Conservation (phyloP, 2,888 invertebrate genomes). For the Drepanosiphum platanoidis region DNA sequence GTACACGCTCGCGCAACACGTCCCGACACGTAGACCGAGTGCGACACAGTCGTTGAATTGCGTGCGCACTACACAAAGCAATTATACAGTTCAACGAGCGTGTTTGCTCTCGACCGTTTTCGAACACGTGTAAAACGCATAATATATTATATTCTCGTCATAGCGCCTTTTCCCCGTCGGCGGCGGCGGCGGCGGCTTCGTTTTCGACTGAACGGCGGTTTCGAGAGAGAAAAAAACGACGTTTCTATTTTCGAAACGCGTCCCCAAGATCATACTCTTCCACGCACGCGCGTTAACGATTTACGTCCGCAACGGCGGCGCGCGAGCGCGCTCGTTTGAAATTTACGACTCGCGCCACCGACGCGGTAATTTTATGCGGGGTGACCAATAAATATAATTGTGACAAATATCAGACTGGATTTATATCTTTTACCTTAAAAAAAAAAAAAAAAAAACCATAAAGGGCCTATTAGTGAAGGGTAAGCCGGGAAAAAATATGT, state of each 20-base stretch:
- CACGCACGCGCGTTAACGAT: conserved; percentile 39
- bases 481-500: conserved; percentile 58
- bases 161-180: not conserved
- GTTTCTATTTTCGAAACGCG: conserved; percentile 3
- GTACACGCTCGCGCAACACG: not conserved
- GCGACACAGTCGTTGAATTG: not conserved
- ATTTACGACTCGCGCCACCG: conserved; percentile 51
- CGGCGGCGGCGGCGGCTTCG: not conserved
- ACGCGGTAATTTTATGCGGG: conserved; percentile 50
- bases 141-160: not conserved
- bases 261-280: conserved; percentile 36
- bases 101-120: not conserved
- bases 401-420: conserved; percentile 51
- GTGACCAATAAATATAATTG: conserved; percentile 53
- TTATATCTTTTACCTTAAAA: conserved; percentile 51
- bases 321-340: conserved; percentile 20
- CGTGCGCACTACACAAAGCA: not conserved
- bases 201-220: not conserved
- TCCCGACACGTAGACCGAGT: conserved; percentile 14
- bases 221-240: not conserved
- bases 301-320: conserved; percentile 38
- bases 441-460: conserved; percentile 43
- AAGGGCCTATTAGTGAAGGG: conserved; percentile 54
- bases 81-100: conserved; percentile 33
- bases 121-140: conserved; percentile 18